Conservation (phyloP, 1,140 invertebrate genomes). For the Amphibalanus amphitrite region DNA sequence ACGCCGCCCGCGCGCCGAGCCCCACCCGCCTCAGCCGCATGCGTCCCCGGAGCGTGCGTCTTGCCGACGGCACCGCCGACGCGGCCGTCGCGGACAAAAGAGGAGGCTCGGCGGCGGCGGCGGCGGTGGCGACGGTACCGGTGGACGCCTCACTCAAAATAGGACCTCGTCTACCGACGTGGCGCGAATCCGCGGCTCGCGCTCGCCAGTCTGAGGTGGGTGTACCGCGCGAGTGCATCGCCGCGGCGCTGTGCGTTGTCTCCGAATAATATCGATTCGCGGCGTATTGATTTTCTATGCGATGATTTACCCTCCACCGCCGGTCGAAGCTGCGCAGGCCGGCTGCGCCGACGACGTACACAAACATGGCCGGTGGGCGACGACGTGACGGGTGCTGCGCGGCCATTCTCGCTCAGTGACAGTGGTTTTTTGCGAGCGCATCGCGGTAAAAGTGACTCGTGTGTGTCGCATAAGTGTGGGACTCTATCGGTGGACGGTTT, state of each 20-base stretch:
- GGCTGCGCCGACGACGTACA: neutral
- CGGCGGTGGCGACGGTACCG: neutral
- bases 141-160: neutral
- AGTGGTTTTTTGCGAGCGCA: neutral
- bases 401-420: neutral
- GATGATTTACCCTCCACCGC: constrained; percentile 4
- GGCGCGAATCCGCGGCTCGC: neutral
- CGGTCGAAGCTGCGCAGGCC: neutral
- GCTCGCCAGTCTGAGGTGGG: neutral
- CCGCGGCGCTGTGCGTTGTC: neutral
- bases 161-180: neutral
- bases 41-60: neutral
- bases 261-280: neutral
- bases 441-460: neutral
- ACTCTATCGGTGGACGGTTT: neutral
- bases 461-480: neutral
- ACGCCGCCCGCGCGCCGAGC: too few relatives aligned
- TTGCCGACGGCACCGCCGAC: neutral
- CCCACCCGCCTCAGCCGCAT: neutral
- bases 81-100: neutral
- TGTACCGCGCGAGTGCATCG: neutral
- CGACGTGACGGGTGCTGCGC: neutral
- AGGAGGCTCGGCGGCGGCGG: neutral
- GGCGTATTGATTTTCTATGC: constrained; percentile 4
- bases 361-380: neutral